Evolutionary conservation across 2,888 invertebrate species (phyloP), one percentile per base, ranked within the genome.

Genomic region (Tinea semifulvella): DNA sequence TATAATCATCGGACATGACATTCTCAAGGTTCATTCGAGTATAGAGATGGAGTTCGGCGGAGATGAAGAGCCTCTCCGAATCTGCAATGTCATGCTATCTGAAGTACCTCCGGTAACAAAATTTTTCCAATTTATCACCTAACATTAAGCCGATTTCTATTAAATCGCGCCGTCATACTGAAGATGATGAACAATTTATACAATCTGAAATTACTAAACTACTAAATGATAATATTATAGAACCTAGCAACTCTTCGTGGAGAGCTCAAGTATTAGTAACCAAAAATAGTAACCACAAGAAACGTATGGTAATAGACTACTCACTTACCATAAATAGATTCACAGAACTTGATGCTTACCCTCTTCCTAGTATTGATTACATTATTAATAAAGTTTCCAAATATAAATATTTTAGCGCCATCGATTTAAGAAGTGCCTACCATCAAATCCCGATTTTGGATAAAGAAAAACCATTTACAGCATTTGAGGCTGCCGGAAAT

Each of bases 281-380:
- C 3, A 11, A 2, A 4, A 27, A 14, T 16, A 3, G 3, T 10
- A 42, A 26, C 13, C 2, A 3, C n/a, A 26, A 16, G 27, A 26
- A 27, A 3, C 26, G 26, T 3, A 8, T 42, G 14, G 4, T 2
- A 8, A 26, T 42, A 5, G 42, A 42, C 27, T 42, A 42, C 27
- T 42, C 42, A 2, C 13, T 16, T 18, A 40, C 40, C 3, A 40
- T 40, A 2, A 40, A 40, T 40, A 20, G 2, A 2, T 42, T 14
- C 27, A 42, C 42, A 4, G 16, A 42, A 26, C 18, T 42, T 27
- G 42, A 42, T 27, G 16, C 42, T 16, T 42, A 27, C 27, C 14
- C 25, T 17, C 14, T 42, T 10, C 42, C 42, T 27, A 27, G 16
- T 26, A 3, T 42, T n/a, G 42, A 27, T 14, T 11, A 10, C 2